Conservation (phyloP, 2,888 invertebrate genomes). For the Meganola albula region DNA sequence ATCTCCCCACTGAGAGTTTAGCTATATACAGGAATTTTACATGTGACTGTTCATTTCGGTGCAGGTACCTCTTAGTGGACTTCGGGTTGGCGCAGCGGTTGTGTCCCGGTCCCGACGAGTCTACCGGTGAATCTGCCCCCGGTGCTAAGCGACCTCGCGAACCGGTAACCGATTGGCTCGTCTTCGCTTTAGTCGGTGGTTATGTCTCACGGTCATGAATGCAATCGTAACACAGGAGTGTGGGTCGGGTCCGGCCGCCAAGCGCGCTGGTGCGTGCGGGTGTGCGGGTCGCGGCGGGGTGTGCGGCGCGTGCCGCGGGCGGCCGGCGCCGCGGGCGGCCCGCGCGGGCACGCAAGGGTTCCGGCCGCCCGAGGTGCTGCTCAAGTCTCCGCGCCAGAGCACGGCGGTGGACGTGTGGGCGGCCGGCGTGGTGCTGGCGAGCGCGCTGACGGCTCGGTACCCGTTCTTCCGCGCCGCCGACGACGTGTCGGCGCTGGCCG, state of each 20-base stretch:
- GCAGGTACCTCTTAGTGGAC: conserved; percentile 88
- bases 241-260: conserved; percentile 22
- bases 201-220: too few species aligned
- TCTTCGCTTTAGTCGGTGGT: conserved; percentile 8
- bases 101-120: conserved; percentile 60
- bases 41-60: neutral
- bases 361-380: conserved; percentile 90
- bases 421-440: conserved; percentile 86
- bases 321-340: conserved; percentile 83
- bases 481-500: conserved; percentile 84
- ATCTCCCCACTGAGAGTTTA: neutral
- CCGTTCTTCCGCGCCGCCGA: conserved; percentile 91
- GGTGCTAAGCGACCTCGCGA: conserved; percentile 41
- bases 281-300: conserved; percentile 83
- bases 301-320: conserved; percentile 80
- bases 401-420: conserved; percentile 95
- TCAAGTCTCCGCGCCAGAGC: conserved; percentile 88
- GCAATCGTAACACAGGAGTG: too few species aligned
- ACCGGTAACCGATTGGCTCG: conserved; percentile 28
- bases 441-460: conserved; percentile 85
- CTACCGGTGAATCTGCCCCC: conserved; percentile 24
- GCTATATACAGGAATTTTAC: neutral
- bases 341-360: conserved; percentile 94
- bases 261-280: conserved; percentile 39
- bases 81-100: conserved; percentile 91